Conservation (phyloP, 35 echinoderm and acorn worm species). For the Ophiothrix spiculata region DNA sequence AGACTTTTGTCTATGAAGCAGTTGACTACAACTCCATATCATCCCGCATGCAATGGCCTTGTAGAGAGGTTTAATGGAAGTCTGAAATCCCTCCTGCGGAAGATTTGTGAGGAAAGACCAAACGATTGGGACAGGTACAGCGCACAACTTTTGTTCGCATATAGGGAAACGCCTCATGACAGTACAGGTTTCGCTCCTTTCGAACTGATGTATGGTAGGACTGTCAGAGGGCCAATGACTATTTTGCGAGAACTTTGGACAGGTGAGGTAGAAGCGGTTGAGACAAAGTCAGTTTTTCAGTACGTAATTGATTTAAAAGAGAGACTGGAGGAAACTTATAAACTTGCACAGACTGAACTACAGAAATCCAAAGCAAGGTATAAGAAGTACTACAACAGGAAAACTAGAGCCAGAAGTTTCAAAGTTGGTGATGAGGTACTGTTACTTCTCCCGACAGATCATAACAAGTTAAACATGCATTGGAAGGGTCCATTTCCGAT, state of each 20-base stretch:
- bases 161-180: too few species aligned
- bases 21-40: conserved; percentile 5
- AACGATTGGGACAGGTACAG: too few species aligned
- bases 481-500: conserved; percentile 58
- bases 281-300: too few species aligned
- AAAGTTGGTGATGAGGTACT: conserved; percentile 42
- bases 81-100: conserved; percentile 10
- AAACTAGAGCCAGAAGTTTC: conserved; percentile 28
- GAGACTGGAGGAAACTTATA: conserved; percentile 18
- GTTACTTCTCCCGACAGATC: conserved; percentile 40
- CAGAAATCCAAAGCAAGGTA: conserved; percentile 5
- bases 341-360: conserved; percentile 23
- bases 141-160: not conserved
- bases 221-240: conserved; percentile 50
- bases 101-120: too few species aligned
- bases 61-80: conserved; percentile 15
- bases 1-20: not conserved
- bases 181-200: conserved; percentile 47
- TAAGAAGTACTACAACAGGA: conserved; percentile 26
- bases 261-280: conserved; percentile 25
- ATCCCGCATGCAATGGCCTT: not conserved
- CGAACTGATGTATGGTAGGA: conserved; percentile 55
- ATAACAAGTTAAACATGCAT: conserved; percentile 47
- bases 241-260: conserved; percentile 71
- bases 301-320: too few species aligned